A percentile compares a stretch with the other conserved stretches of the same genome.
Evolutionary conservation across 1,140 invertebrate species (phyloP).

Genomic region (Conopomorpha cramerella): DNA sequence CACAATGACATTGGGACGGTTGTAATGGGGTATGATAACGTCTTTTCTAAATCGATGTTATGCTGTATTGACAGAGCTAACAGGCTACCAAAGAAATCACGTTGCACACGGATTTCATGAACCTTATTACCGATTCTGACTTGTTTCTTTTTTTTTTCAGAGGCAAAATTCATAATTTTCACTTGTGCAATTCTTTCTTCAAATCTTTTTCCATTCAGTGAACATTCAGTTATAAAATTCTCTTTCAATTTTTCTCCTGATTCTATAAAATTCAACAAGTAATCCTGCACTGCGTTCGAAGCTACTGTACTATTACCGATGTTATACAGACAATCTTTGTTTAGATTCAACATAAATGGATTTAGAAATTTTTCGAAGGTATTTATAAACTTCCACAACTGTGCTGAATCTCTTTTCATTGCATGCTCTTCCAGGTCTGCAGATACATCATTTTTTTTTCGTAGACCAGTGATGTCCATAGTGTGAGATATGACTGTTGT

Average conservation of each 20-base stretch:
- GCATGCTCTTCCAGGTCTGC: constrained; percentile 12
- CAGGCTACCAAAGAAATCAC: constrained; percentile 15
- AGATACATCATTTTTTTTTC: constrained; percentile 10
- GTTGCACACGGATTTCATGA: constrained; percentile 9
- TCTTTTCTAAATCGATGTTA: constrained; percentile 10
- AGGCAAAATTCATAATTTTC: constrained; percentile 7
- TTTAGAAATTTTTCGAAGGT: constrained; percentile 13
- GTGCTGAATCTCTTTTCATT: no score
- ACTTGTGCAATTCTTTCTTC: constrained; percentile 6
- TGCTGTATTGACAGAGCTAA: constrained; percentile 8
- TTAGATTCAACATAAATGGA: constrained; percentile 14
- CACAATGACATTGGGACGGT: no score
- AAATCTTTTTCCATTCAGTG: constrained; percentile 2
- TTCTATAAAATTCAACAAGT: constrained; percentile 11
- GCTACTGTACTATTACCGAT: constrained; percentile 9
- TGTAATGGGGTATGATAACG: no score
- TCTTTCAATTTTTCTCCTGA: constrained; percentile 6
- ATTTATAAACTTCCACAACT: constrained; percentile 15
- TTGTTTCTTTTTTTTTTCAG: constrained; percentile 9
- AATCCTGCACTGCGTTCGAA: constrained; percentile 5
- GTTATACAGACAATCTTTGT: constrained; percentile 14
- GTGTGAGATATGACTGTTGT: constrained; percentile 13
- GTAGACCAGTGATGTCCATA: constrained; percentile 10
- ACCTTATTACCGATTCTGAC: constrained; percentile 7
- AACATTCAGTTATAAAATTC: constrained; percentile 10